Percentiles rank a stretch among this genome's conserved stretches.
phyloP scores from a whole-genome alignment of 2,113 vertebrate genomes.

The Zosterops hypoxanthus region DNA sequence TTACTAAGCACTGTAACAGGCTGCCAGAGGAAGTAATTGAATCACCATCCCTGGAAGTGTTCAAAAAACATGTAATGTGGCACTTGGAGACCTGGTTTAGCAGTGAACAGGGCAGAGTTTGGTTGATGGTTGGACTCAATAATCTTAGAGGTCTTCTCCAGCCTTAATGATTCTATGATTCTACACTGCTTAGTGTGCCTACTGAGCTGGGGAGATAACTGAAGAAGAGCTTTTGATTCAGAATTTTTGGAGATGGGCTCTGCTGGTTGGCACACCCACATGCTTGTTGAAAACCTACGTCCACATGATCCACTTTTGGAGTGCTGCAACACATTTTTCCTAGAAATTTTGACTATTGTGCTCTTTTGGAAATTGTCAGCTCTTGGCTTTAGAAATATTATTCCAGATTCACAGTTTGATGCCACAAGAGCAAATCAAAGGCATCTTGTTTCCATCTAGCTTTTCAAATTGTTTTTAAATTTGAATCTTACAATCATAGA shows the following conservation, averaged over 20 bases:
- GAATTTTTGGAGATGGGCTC: background rate
- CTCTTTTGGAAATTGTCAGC: background rate
- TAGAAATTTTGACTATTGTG: background rate
- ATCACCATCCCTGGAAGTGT: background rate
- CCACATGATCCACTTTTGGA: background rate
- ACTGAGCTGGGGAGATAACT: background rate
- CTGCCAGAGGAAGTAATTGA: background rate
- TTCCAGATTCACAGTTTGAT: background rate
- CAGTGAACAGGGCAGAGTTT: background rate
- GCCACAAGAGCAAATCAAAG: background rate
- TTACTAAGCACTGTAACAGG: background rate
- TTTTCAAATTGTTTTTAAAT: background rate
- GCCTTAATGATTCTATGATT: background rate
- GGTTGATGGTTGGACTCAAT: background rate
- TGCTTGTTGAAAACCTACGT: background rate
- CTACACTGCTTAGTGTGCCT: background rate
- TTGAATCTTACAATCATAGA: background rate
- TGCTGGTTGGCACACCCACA: accelerated
- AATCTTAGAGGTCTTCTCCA: background rate
- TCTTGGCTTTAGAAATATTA: background rate
- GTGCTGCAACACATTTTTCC: background rate
- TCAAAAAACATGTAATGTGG: accelerated
- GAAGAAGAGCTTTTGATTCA: background rate
- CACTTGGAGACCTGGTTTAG: background rate
- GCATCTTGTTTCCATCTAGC: background rate